Base-by-base conservation (phyloP, 2,113 vertebrate species). In the Misgurnus mizolepis region DNA sequence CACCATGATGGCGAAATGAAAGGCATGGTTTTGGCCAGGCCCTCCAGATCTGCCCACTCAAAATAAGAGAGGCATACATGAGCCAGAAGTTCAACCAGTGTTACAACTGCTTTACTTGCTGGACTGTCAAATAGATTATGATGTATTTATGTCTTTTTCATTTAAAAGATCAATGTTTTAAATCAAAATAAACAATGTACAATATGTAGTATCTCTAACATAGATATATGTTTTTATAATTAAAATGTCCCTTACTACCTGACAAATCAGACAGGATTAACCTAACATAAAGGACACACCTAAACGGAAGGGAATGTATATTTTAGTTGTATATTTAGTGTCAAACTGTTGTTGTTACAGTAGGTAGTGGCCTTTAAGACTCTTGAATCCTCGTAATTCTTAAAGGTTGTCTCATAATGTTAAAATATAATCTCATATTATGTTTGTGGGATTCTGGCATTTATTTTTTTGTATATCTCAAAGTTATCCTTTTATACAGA, bases 1-100 rank as follows among this genome's bases (percentile, higher is more conserved):
- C 55, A 82, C 81, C 12, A 76, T 97, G 70, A 80, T 98, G 70
- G 92, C 87, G 41, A 95, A 95, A 53, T 96, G 88, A 94, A 79
- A 71, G 18, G 22, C 62, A 7, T 15, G n/a, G 69, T 58, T 80
- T 14, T 55, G 66, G 4, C 65, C 9, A 43, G 77, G 41, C 65
- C n/a, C 49, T n/a, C 43, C 22, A 66, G 0, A 1, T 15, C 65
- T 17, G 55, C 12, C 55, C 39, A 64, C 71, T 81, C 61, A 56
- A 70, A 56, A 76, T 68, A 79, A 66, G 75, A 83, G 68, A 64
- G 78, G 81, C 76, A 86, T 80, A 79, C 80, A 55, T 80, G 86
- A 88, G 82, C 80, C 86, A 67, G 76, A 70, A 80, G 17, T 77
- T 75, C 56, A 79, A 65, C 45, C 73, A 86, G 79, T 80, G 80